Conservation (phyloP, 2,113 vertebrate genomes). For the Panthera tigris region DNA sequence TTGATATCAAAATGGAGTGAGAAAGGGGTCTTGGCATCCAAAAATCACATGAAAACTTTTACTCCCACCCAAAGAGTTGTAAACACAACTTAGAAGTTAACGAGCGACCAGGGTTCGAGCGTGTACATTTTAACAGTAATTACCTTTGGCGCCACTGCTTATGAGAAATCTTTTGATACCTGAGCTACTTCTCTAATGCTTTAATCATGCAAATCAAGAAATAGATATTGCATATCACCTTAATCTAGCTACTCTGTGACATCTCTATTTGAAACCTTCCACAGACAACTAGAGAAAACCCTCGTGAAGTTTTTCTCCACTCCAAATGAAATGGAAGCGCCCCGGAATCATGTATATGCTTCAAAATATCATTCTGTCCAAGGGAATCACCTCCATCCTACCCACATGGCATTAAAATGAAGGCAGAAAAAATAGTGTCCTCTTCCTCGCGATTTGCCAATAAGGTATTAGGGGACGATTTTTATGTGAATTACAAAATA, state of each 20-base stretch:
- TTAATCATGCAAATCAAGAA: constrained; percentile 84
- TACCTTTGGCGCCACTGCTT: constrained; percentile 79
- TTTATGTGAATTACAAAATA: constrained; percentile 38
- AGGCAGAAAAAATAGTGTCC: constrained; percentile 69
- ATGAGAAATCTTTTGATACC: constrained; percentile 81
- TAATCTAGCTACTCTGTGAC: constrained; percentile 68
- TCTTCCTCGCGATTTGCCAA: constrained; percentile 56
- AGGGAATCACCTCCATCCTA: constrained; percentile 53
- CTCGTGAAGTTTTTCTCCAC: constrained; percentile 9
- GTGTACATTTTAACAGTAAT: constrained; percentile 80
- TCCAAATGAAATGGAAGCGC: constrained; percentile 7
- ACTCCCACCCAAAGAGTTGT: constrained; percentile 39
- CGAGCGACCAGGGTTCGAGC: constrained; percentile 55
- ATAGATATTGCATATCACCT: constrained; percentile 76
- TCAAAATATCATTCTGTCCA: constrained; percentile 32
- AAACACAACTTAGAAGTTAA: constrained; percentile 65
- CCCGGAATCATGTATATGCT: neutral
- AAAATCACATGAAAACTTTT: constrained; percentile 56
- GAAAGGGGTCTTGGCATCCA: constrained; percentile 7
- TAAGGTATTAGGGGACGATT: neutral
- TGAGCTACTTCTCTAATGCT: constrained; percentile 75
- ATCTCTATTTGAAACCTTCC: constrained; percentile 72
- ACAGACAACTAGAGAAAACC: constrained; percentile 53
- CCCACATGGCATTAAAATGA: constrained; percentile 68
- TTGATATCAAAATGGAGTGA: constrained; percentile 61